Evolutionary conservation across 2,113 vertebrate species (phyloP).

Genomic region (Uropsilus gracilis): DNA sequence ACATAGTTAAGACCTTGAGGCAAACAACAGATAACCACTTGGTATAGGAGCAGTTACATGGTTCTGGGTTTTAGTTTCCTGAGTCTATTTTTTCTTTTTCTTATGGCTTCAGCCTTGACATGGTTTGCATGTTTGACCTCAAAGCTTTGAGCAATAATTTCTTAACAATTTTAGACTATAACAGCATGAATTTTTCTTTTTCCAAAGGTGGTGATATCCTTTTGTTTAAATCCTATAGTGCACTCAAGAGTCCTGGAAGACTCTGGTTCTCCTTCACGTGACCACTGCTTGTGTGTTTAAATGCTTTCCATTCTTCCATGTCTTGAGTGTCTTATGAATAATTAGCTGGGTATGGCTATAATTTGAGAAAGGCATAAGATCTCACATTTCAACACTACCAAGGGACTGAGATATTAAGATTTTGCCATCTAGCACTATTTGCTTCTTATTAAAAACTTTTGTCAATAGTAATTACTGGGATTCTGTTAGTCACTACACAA

Average conservation of each 20-base stretch:
- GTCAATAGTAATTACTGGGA: not conserved
- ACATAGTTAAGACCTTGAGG: no score
- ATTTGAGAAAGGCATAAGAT: constrained; percentile 4
- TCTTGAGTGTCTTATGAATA: not conserved
- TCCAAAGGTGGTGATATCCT: not conserved
- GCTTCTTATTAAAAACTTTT: not conserved
- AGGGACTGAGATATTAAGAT: not conserved
- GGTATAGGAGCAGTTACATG: no score
- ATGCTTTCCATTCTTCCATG: not conserved
- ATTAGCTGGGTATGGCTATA: constrained; percentile 14
- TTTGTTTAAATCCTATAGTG: not conserved
- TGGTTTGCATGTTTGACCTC: no score
- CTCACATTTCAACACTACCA: not conserved
- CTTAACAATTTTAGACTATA: no score
- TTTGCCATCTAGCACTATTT: not conserved
- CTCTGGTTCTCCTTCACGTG: not conserved
- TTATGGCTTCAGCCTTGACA: no score
- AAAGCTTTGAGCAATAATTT: no score
- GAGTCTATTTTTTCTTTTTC: no score
- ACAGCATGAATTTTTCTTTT: not conserved
- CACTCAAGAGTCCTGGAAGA: not conserved
- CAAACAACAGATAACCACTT: no score
- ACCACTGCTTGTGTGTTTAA: not conserved
- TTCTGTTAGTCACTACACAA: not conserved
- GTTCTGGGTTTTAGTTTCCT: no score